These are phyloP conservation scores for Mesocentrotus franciscanus DNA, from an alignment of 53 echinoderm and acorn worm species.

Conservation along the genomic window DNA sequence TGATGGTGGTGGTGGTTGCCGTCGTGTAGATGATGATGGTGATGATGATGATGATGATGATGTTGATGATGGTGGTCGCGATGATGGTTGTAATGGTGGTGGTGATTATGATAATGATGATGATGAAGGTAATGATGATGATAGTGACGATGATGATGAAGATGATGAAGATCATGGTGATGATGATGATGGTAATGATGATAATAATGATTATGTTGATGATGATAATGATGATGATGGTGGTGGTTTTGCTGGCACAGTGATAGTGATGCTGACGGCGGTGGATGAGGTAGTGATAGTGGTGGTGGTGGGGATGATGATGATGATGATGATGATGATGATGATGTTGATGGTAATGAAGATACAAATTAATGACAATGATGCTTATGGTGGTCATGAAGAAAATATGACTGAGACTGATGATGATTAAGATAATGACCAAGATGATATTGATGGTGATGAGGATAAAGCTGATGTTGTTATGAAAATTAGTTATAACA, in stretches of 20 bases:
- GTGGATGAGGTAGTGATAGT: background rate
- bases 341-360: background rate
- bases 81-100: background rate
- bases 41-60: conserved; percentile 33
- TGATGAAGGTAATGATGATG: conserved; percentile 10
- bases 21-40: background rate
- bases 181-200: background rate
- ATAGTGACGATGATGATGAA: background rate
- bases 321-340: background rate
- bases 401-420: background rate
- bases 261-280: background rate
- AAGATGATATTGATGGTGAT: background rate
- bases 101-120: conserved; percentile 17
- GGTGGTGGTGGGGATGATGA: background rate
- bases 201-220: conserved; percentile 31
- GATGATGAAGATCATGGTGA: conserved; percentile 4
- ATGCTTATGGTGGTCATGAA: background rate
- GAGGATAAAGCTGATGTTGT: too few species aligned
- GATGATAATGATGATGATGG: background rate
- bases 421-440: background rate
- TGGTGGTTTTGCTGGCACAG: background rate
- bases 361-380: background rate
- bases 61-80: background rate
- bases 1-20: background rate
- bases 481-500: too few species aligned